Evolutionary conservation across 2,888 invertebrate species (phyloP).

Genomic region (Empis livida): DNA sequence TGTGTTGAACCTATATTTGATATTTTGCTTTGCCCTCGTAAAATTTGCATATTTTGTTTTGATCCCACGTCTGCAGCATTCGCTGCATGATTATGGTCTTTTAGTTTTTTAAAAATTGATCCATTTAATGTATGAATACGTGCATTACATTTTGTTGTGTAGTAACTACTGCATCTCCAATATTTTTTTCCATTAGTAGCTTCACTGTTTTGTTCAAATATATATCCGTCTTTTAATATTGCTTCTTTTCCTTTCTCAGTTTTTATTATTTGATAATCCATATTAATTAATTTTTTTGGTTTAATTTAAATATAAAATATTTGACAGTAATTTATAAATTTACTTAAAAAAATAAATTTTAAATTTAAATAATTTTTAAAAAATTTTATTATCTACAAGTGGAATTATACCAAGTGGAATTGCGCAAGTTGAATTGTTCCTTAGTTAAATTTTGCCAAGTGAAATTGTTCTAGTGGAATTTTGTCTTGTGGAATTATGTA

Average conservation of each 20-base stretch:
- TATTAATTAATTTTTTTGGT: background rate
- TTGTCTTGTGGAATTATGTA: background rate
- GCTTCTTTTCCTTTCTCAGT: background rate
- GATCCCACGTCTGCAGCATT: background rate
- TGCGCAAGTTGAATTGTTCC: background rate
- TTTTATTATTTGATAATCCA: background rate
- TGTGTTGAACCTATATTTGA: background rate
- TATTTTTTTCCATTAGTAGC: background rate
- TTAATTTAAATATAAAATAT: background rate
- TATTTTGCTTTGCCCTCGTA: background rate
- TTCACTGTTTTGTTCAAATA: background rate
- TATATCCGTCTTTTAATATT: background rate
- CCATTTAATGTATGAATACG: background rate
- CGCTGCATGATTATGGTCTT: background rate
- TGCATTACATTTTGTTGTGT: background rate
- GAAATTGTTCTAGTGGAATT: background rate
- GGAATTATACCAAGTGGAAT: background rate
- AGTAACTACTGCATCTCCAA: background rate
- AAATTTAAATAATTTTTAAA: background rate
- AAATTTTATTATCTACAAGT: background rate
- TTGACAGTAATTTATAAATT: background rate
- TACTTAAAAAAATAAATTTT: background rate
- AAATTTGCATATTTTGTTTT: background rate
- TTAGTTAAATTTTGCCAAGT: background rate
- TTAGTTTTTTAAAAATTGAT: background rate